Evolutionary conservation across 2,888 invertebrate genomes (phyloP).

Genomic region (Tachina grossa): DNA sequence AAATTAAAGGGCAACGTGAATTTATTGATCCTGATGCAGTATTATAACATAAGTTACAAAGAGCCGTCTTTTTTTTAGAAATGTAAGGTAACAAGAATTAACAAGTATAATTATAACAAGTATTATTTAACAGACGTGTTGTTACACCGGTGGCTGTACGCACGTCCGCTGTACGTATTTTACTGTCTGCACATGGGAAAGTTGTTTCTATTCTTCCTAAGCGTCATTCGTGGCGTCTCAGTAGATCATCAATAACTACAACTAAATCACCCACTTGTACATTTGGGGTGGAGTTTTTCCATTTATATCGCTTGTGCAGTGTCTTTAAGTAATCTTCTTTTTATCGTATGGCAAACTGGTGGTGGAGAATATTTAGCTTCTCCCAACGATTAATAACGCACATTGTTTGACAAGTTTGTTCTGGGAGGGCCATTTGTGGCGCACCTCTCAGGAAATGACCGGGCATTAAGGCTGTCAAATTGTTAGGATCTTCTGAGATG

Average conservation of each 20-base stretch:
- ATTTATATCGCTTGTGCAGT: background rate
- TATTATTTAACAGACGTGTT: background rate
- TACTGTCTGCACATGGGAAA: background rate
- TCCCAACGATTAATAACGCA: no score
- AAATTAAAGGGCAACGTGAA: no score
- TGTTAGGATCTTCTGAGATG: background rate
- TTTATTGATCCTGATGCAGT: no score
- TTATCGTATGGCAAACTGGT: background rate
- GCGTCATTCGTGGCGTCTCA: background rate
- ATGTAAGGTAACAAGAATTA: background rate
- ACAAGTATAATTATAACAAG: no score
- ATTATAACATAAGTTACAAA: no score
- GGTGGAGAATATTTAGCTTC: no score
- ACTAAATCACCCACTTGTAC: background rate
- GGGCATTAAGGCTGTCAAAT: background rate
- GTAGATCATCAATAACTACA: background rate
- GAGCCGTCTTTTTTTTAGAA: background rate
- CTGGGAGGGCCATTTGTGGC: background rate
- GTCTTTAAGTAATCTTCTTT: background rate
- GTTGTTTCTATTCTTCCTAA: constrained; percentile 1
- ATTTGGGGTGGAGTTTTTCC: background rate
- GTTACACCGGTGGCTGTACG: background rate
- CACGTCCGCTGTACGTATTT: background rate
- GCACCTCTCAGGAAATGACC: constrained; percentile 1
- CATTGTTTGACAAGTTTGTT: background rate